Percentiles rank a stretch among this genome's conserved stretches.
Evolutionary conservation across 2,113 vertebrate species (phyloP).

Genomic region (Saccopteryx leptura): DNA sequence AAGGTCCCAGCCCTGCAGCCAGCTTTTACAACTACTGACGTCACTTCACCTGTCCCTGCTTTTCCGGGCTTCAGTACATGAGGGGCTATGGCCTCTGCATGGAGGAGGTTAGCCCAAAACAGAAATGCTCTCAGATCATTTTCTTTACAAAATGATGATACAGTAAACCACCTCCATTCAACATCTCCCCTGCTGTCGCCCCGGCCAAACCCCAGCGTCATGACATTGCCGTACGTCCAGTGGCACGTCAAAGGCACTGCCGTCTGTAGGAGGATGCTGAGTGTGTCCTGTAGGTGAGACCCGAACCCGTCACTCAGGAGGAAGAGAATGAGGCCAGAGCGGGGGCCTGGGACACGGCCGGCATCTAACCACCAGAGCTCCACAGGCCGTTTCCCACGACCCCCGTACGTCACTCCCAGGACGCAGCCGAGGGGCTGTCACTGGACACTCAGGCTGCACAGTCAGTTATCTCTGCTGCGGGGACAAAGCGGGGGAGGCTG

Average conservation of each 20-base stretch:
- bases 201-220: conserved; percentile 38
- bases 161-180: conserved; percentile 72
- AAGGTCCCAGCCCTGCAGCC: neutral
- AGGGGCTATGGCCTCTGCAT: conserved; percentile 50
- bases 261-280: neutral
- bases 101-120: conserved; percentile 54
- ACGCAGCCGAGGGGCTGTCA: neutral
- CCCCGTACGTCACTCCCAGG: neutral
- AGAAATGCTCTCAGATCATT: conserved; percentile 57
- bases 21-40: too few relatives aligned
- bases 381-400: neutral
- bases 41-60: neutral
- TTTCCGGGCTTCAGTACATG: neutral
- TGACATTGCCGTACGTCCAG: neutral
- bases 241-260: neutral
- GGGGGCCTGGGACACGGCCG: neutral
- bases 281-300: conserved; percentile 64
- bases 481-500: neutral
- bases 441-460: neutral
- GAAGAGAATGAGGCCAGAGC: conserved; percentile 57
- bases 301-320: conserved; percentile 73
- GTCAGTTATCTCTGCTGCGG: neutral
- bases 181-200: neutral
- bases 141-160: conserved; percentile 75
- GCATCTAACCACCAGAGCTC: conserved; percentile 29